phyloP scores from a whole-genome alignment of 2,888 invertebrate genomes.

The Himalopsyche anomala region DNA sequence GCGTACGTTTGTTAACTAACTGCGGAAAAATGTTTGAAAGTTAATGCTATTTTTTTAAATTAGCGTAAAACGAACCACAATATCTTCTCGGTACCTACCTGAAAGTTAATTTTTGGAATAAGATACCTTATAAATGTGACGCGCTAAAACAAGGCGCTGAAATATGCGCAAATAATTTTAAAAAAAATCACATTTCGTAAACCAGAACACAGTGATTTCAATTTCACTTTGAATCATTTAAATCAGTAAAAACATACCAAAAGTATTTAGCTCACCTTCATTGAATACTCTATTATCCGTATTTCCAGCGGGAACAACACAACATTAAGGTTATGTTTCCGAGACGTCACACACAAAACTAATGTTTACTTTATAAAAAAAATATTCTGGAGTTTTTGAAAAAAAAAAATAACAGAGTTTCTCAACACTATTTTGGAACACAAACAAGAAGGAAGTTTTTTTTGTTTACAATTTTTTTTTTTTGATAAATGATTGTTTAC shows the following conservation, averaged over 20 bases:
- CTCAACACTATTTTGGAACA: conserved; percentile 16
- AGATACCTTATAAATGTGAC: too few relatives aligned
- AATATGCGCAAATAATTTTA: too few relatives aligned
- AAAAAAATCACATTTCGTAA: background rate
- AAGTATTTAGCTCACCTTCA: conserved; percentile 1
- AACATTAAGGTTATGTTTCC: conserved; percentile 57
- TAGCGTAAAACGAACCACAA: background rate
- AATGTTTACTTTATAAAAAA: conserved; percentile 46
- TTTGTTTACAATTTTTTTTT: background rate
- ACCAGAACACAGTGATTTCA: background rate
- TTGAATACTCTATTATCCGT: background rate
- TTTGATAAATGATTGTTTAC: background rate
- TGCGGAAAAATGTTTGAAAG: background rate
- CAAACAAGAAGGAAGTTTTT: background rate
- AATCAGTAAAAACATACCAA: background rate
- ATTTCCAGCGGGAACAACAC: background rate
- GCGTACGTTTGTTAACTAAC: background rate
- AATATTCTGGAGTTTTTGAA: conserved; percentile 7
- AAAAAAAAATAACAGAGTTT: conserved; percentile 18
- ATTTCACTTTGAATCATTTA: background rate
- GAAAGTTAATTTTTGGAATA: too few relatives aligned
- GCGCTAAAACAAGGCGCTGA: too few relatives aligned
- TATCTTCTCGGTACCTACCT: too few relatives aligned
- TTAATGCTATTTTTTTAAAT: background rate
- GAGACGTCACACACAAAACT: conserved; percentile 53